Percentiles rank a stretch among this genome's conserved stretches.
phyloP scores from a whole-genome alignment of 2,113 vertebrate species.

The Ophthalmolycus amberensis region DNA sequence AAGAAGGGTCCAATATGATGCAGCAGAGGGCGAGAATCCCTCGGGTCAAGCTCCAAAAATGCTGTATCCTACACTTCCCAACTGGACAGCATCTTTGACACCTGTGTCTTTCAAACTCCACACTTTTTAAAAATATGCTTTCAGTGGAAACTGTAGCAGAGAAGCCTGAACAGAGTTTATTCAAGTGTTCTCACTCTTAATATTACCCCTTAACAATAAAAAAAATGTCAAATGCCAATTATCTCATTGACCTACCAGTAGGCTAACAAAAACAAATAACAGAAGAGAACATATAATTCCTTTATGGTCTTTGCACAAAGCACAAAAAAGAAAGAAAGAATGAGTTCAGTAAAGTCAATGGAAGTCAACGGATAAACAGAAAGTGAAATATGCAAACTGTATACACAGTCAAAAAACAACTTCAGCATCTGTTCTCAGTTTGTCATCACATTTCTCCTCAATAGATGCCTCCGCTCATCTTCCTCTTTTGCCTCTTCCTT shows the following conservation, averaged over 20 bases:
- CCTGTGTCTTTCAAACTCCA: not conserved
- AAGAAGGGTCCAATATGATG: not conserved
- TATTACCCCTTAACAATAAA: not conserved
- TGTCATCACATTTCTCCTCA: not conserved
- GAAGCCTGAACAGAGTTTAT: not conserved
- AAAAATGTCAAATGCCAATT: too few relatives aligned
- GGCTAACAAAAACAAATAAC: not conserved
- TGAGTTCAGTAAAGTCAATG: not conserved
- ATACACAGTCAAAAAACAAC: not conserved
- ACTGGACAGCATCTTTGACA: not conserved
- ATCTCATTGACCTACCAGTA: not conserved
- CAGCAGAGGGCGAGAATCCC: not conserved
- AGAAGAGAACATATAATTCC: not conserved
- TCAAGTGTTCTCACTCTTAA: not conserved
- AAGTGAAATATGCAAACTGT: not conserved
- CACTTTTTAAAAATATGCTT: not conserved
- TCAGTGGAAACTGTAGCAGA: too few relatives aligned
- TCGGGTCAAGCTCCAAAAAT: not conserved
- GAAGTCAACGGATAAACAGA: not conserved
- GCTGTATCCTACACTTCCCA: not conserved
- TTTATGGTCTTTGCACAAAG: not conserved
- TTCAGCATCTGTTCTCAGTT: not conserved
- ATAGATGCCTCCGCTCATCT: not conserved
- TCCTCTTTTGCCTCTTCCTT: not conserved
- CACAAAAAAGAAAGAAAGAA: not conserved